Percentiles rank a stretch among this genome's conserved stretches.
Evolutionary conservation across 2,797 vertebrate genomes (phyloP).

Genomic region (Diplodus sargus): DNA sequence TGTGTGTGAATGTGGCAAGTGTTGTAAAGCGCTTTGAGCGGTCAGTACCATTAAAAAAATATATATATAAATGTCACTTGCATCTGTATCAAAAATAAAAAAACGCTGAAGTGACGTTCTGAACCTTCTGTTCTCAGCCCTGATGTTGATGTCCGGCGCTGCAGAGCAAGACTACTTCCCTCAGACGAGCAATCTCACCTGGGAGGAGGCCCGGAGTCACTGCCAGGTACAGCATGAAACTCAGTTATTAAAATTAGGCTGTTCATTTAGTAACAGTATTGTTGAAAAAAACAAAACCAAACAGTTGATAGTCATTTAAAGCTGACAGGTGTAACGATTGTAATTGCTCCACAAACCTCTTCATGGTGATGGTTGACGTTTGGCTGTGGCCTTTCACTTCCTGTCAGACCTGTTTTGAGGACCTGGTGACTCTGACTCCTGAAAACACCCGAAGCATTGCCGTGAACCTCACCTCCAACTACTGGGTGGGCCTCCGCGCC

Average conservation of each 20-base stretch:
- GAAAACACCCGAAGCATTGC: constrained; percentile 55
- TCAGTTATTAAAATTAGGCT: not conserved
- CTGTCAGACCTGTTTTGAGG: constrained; percentile 77
- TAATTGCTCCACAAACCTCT: too few species aligned
- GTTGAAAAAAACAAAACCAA: not conserved
- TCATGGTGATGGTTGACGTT: too few species aligned
- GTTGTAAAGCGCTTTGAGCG: too few species aligned
- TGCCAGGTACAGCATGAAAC: constrained; percentile 70
- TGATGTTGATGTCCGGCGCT: constrained; percentile 15
- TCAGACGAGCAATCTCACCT: not conserved
- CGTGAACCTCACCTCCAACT: constrained; percentile 29
- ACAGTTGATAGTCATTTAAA: not conserved
- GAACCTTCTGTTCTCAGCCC: constrained; percentile 25
- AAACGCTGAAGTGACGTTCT: not conserved
- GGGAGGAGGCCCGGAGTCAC: constrained; percentile 70
- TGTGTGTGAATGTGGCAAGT: too few species aligned
- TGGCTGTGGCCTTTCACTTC: not conserved
- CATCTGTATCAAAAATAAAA: not conserved
- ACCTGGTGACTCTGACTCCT: constrained; percentile 76
- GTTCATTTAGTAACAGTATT: too few species aligned
- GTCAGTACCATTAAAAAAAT: not conserved
- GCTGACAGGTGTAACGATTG: too few species aligned
- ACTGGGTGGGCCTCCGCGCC: constrained; percentile 83
- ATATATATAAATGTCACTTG: not conserved
- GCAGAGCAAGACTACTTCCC: constrained; percentile 65